Percentiles rank a stretch among this genome's conserved stretches.
Conservation (phyloP, 2,113 vertebrate genomes). For the Corydoras maculifer region DNA sequence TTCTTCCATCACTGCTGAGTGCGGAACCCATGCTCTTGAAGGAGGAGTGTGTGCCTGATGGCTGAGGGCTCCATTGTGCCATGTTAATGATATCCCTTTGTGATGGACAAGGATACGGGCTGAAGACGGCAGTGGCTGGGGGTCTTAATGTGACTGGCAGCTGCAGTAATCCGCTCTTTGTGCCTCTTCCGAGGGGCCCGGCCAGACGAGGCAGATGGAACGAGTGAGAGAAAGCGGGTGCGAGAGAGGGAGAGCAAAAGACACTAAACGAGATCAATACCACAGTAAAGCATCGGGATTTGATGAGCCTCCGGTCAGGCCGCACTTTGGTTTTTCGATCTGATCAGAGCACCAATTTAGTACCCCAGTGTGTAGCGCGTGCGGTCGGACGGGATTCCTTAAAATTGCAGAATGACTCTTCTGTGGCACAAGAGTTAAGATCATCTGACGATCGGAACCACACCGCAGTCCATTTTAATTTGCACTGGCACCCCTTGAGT, state of each 20-base stretch:
- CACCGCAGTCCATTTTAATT: conserved; percentile 39
- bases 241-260: conserved; percentile 1
- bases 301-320: conserved; percentile 28
- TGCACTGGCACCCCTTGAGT: conserved; percentile 36
- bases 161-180: conserved; percentile 75
- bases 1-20: neutral
- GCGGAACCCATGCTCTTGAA: conserved; percentile 39
- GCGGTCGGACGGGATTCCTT: conserved; percentile 47
- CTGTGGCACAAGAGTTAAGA: neutral
- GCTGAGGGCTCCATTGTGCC: conserved; percentile 56
- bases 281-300: conserved; percentile 37
- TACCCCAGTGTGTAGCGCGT: conserved; percentile 43
- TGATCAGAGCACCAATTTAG: conserved; percentile 38
- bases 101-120: conserved; percentile 51
- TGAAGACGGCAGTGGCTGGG: conserved; percentile 64
- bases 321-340: conserved; percentile 38
- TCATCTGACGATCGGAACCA: conserved; percentile 3
- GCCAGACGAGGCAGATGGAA: conserved; percentile 71
- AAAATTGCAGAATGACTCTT: conserved; percentile 47
- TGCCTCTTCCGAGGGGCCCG: conserved; percentile 63
- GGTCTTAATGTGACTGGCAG: conserved; percentile 75
- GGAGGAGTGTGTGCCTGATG: conserved; percentile 44
- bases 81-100: conserved; percentile 69
- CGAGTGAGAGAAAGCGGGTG: conserved; percentile 43
- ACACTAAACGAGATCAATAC: conserved; percentile 17